These are phyloP conservation scores for Condylura cristata DNA, from an alignment of 2,113 vertebrate genomes.

Conservation along the genomic window DNA sequence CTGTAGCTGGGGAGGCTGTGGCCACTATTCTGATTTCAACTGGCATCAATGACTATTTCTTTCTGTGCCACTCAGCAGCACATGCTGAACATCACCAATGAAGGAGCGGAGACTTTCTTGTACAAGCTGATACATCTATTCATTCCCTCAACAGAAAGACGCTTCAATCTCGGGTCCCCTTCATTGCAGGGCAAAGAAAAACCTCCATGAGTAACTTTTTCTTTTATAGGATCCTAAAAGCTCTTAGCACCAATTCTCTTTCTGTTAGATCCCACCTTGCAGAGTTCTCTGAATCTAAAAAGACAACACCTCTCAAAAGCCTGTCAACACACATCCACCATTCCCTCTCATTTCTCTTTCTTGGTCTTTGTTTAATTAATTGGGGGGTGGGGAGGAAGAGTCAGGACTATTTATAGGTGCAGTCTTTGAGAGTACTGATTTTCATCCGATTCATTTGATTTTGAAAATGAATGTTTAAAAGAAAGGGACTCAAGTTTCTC, in stretches of 20 bases:
- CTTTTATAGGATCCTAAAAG: slow-evolving; percentile 72
- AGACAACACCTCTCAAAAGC: slow-evolving; percentile 63
- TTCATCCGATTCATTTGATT: slow-evolving; percentile 73
- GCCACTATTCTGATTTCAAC: slow-evolving; percentile 30
- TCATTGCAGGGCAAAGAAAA: slow-evolving; percentile 59
- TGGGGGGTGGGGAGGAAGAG: not conserved
- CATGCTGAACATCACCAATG: slow-evolving; percentile 55
- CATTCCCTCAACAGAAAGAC: slow-evolving; percentile 64
- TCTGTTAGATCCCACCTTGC: slow-evolving; percentile 45
- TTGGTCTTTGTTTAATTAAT: slow-evolving; percentile 68
- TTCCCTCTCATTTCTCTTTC: slow-evolving; percentile 63
- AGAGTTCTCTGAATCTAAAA: slow-evolving; percentile 40
- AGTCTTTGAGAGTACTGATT: slow-evolving; percentile 67
- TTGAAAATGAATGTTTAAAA: slow-evolving; percentile 72
- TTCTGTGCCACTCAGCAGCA: slow-evolving; percentile 59
- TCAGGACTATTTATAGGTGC: slow-evolving; percentile 79
- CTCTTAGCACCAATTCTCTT: slow-evolving; percentile 78
- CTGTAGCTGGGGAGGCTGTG: slow-evolving; percentile 11
- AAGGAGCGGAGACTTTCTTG: slow-evolving; percentile 78
- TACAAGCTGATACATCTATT: slow-evolving; percentile 67
- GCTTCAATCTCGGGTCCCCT: slow-evolving; percentile 75
- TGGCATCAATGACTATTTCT: slow-evolving; percentile 66
- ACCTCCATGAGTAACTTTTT: slow-evolving; percentile 31
- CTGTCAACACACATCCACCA: slow-evolving; percentile 44
- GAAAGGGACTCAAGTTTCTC: slow-evolving; percentile 71